Evolutionary conservation across 1,140 invertebrate species (phyloP).

Genomic region (Eulimnadia texana): DNA sequence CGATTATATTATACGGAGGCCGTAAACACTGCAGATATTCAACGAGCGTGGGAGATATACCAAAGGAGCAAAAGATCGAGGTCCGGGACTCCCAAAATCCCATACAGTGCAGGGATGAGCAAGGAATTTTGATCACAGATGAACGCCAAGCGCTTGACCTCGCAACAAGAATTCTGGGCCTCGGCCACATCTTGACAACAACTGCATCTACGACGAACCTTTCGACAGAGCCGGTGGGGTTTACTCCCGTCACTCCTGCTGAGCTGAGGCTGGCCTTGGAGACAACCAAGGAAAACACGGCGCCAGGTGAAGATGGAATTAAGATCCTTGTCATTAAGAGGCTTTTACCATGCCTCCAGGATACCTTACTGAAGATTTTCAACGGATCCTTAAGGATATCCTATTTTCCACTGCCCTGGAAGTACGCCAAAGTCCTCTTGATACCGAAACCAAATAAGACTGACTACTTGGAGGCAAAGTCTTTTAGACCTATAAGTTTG

Average conservation of each 20-base stretch:
- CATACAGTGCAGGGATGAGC: background rate
- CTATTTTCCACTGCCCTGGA: background rate
- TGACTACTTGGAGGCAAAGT: background rate
- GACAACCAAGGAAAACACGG: too few relatives aligned
- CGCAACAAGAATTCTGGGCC: too few relatives aligned
- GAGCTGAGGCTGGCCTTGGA: too few relatives aligned
- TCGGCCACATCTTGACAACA: too few relatives aligned
- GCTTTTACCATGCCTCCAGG: too few relatives aligned
- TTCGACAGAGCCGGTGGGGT: too few relatives aligned
- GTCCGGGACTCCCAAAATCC: background rate
- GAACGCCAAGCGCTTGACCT: too few relatives aligned
- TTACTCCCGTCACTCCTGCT: too few relatives aligned
- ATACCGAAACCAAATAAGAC: constrained; percentile 4
- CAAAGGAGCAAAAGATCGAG: background rate
- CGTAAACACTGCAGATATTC: background rate
- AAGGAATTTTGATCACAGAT: too few relatives aligned
- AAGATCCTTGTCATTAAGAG: too few relatives aligned
- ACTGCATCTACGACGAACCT: too few relatives aligned
- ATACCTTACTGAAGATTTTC: background rate
- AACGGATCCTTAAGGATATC: constrained; percentile 3
- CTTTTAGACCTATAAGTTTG: background rate
- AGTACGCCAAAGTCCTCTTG: background rate
- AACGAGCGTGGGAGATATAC: background rate
- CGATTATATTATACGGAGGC: background rate
- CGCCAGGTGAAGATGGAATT: too few relatives aligned